These are phyloP conservation scores for Bombus pyrosoma DNA, from an alignment of 1,140 invertebrate genomes.

Conservation along the genomic window DNA sequence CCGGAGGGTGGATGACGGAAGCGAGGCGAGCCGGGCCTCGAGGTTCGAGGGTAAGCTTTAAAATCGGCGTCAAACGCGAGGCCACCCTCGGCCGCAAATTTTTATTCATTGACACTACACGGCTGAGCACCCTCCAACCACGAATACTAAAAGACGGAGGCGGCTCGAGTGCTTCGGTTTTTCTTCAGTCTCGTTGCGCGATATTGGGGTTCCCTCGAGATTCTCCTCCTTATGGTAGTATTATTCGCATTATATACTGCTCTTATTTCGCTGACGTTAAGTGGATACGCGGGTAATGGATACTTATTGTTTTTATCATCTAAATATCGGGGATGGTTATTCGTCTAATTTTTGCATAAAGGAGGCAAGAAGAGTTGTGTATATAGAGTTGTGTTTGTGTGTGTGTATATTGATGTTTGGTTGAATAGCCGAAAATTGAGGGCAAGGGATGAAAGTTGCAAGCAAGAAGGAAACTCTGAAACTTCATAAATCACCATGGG, in stretches of 20 bases:
- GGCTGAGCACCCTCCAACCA: constrained; percentile 70
- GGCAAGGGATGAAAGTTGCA: constrained; percentile 58
- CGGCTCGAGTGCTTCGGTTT: constrained; percentile 41
- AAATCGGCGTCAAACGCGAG: constrained; percentile 78
- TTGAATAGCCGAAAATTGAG: constrained; percentile 54
- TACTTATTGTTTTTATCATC: not conserved
- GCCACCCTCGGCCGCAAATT: constrained; percentile 78
- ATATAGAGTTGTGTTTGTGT: too few species aligned
- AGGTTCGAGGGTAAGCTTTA: constrained; percentile 67
- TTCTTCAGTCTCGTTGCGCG: constrained; percentile 39
- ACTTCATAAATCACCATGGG: constrained; percentile 70
- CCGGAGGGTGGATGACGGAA: constrained; percentile 33
- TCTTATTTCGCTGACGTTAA: not conserved
- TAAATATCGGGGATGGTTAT: not conserved
- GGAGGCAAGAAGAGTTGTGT: too few species aligned
- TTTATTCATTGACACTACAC: constrained; percentile 83
- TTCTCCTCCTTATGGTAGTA: not conserved
- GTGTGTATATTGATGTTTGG: too few species aligned
- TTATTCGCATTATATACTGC: constrained; percentile 7
- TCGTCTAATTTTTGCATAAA: not conserved
- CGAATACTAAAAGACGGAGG: constrained; percentile 43
- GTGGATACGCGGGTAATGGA: not conserved
- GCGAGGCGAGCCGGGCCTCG: not conserved
- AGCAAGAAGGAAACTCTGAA: constrained; percentile 53
- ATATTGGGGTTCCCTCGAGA: constrained; percentile 3